These are phyloP conservation scores for Corythornis madagascariensis DNA, from an alignment of 2,113 vertebrate species.

Conservation along the genomic window DNA sequence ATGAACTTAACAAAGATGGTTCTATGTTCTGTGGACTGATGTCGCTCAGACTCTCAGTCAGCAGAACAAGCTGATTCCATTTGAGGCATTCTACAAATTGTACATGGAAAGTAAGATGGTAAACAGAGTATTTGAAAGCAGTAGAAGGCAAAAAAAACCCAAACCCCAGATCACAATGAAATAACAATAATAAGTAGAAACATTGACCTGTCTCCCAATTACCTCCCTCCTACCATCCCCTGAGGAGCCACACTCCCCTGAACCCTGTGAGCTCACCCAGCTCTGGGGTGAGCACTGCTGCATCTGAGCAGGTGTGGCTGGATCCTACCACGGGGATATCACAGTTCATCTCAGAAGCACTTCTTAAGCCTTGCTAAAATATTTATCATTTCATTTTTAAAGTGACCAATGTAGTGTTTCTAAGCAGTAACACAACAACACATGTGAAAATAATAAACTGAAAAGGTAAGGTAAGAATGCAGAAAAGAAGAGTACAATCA, in stretches of 20 bases:
- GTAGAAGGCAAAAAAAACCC: neutral
- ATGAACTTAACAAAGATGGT: rapidly evolving
- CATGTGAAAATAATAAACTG: neutral
- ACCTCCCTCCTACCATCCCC: neutral
- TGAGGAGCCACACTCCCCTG: rapidly evolving
- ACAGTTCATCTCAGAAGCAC: neutral
- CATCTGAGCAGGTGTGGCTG: neutral
- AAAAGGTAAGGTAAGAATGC: neutral
- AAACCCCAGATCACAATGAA: no score
- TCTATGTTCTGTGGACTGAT: neutral
- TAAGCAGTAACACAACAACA: neutral
- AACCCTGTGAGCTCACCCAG: neutral
- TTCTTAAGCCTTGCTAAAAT: neutral
- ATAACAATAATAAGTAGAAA: neutral
- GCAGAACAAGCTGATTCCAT: rapidly evolving
- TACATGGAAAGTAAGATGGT: neutral
- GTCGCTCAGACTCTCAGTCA: neutral
- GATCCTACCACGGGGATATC: rapidly evolving
- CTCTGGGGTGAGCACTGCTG: neutral
- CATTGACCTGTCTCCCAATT: neutral
- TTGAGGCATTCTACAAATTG: neutral
- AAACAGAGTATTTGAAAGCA: neutral
- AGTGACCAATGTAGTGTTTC: neutral
- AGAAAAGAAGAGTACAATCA: neutral
- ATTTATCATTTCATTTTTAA: neutral